Evolutionary conservation across 1,140 invertebrate genomes (phyloP).

Genomic region (Lepidotrigona ventralis): DNA sequence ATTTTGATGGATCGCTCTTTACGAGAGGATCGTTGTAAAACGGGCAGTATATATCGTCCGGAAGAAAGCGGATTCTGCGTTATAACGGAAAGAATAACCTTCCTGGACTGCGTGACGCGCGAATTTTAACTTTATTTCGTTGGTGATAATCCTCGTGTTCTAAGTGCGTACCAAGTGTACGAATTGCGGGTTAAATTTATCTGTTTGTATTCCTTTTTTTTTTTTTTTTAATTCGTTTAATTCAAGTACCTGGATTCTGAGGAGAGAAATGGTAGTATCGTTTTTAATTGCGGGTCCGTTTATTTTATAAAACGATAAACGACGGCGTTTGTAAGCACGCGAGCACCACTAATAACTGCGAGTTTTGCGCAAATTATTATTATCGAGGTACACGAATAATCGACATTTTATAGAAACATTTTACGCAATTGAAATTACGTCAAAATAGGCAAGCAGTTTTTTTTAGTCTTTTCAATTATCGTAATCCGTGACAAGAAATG

Average conservation of each 20-base stretch:
- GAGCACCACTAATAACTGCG: too few species aligned
- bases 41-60: background rate
- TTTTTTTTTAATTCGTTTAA: background rate
- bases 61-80: background rate
- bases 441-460: too few species aligned
- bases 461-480: too few species aligned
- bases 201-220: background rate
- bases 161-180: background rate
- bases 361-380: too few species aligned
- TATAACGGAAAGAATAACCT: too few species aligned
- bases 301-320: background rate
- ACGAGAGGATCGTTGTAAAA: background rate
- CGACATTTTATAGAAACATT: too few species aligned
- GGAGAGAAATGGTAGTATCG: background rate
- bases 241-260: background rate
- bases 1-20: slow-evolving; percentile 6
- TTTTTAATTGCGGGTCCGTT: background rate
- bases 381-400: too few species aligned
- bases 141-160: background rate
- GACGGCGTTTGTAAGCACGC: background rate
- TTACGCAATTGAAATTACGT: too few species aligned
- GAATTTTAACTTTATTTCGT: background rate
- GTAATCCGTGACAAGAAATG: too few species aligned
- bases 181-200: background rate
- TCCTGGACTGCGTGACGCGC: too few species aligned